phyloP scores from a whole-genome alignment of 1,140 invertebrate genomes.

The Phenacoccus solenopsis region DNA sequence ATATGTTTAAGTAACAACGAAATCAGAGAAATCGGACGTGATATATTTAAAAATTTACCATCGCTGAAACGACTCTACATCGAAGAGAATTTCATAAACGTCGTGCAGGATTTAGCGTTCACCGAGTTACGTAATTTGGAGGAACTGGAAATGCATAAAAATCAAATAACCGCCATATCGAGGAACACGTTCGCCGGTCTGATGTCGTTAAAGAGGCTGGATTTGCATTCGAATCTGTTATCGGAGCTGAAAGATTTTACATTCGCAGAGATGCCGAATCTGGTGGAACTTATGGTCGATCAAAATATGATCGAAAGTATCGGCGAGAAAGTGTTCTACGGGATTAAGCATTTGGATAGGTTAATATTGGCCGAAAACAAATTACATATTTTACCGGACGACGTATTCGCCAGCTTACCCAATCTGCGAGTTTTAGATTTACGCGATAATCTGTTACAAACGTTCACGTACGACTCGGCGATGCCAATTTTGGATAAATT shows the following conservation, averaged over 20 bases:
- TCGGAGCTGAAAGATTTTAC: conserved; percentile 55
- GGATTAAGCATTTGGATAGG: conserved; percentile 48
- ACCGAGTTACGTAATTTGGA: conserved; percentile 46
- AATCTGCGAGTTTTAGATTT: conserved; percentile 55
- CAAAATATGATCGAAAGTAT: conserved; percentile 55
- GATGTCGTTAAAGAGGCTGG: conserved; percentile 46
- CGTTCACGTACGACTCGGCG: conserved; percentile 56
- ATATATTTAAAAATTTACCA: conserved; percentile 54
- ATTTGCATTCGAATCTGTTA: conserved; percentile 53
- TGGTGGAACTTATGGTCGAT: conserved; percentile 55
- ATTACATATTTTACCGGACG: conserved; percentile 46
- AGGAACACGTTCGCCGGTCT: conserved; percentile 56
- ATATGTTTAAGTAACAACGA: conserved; percentile 57
- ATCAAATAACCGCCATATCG: conserved; percentile 52
- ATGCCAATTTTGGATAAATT: conserved; percentile 58
- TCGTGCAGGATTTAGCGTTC: conserved; percentile 55
- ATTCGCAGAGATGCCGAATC: conserved; percentile 55
- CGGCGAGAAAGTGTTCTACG: conserved; percentile 53
- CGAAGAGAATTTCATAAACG: conserved; percentile 56
- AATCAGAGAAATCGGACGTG: conserved; percentile 52
- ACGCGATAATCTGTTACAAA: conserved; percentile 53
- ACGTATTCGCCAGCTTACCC: conserved; percentile 48
- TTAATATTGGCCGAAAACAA: conserved; percentile 58
- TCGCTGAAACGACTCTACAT: conserved; percentile 50
- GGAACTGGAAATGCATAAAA: conserved; percentile 53